Evolutionary conservation across 2,797 vertebrate genomes (phyloP).

Genomic region (Urophycis tenuis): DNA sequence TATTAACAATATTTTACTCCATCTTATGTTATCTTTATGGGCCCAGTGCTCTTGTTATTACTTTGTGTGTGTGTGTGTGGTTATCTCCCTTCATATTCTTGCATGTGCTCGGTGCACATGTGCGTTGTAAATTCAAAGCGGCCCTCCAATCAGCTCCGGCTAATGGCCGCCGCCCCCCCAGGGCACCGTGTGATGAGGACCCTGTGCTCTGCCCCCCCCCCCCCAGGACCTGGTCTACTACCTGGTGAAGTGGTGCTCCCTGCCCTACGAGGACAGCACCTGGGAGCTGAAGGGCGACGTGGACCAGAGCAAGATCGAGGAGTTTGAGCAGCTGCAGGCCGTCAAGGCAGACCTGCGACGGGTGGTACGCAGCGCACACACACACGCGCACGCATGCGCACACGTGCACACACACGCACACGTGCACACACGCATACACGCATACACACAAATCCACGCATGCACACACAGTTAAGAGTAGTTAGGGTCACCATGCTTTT

Average conservation of each 20-base stretch:
- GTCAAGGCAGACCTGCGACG: constrained; percentile 82
- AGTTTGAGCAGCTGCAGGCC: constrained; percentile 97
- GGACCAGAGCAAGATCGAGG: constrained; percentile 96
- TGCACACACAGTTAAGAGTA: too few species aligned
- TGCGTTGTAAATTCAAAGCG: constrained; percentile 62
- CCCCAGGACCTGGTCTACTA: constrained; percentile 96
- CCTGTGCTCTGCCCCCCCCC: constrained; percentile 55
- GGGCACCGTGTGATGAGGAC: not conserved
- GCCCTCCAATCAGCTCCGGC: constrained; percentile 55
- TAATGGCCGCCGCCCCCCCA: constrained; percentile 37
- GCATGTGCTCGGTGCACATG: constrained; percentile 33
- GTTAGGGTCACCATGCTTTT: too few species aligned
- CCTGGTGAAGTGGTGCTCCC: constrained; percentile 98
- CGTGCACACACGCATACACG: not conserved
- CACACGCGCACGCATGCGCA: not conserved
- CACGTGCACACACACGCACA: too few species aligned
- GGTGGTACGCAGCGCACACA: constrained; percentile 71
- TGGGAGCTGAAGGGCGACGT: constrained; percentile 99
- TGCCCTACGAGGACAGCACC: constrained; percentile 98
- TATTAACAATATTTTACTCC: too few species aligned
- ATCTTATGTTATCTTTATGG: too few species aligned
- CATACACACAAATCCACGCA: too few species aligned
- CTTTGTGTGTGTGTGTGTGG: constrained; percentile 1
- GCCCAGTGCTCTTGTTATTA: not conserved
- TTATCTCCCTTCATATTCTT: not conserved